phyloP scores from a whole-genome alignment of 2,888 invertebrate species.

The Chaitophorus viminalis region DNA sequence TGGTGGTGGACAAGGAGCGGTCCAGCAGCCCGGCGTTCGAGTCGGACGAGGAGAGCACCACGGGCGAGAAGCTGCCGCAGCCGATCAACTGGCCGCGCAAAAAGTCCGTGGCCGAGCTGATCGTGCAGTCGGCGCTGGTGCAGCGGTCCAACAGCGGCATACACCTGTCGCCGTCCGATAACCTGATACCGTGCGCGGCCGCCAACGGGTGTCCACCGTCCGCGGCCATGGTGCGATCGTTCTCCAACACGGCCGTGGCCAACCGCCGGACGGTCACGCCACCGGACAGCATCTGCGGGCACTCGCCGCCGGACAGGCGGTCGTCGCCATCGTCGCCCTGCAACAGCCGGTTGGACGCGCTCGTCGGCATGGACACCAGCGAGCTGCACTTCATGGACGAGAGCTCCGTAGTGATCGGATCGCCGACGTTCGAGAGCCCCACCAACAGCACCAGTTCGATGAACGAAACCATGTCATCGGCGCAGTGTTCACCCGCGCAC shows the following conservation, averaged over 20 bases:
- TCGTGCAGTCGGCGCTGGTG: constrained; percentile 70
- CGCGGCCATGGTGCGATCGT: constrained; percentile 35
- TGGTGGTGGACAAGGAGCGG: constrained; percentile 71
- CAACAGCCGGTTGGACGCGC: constrained; percentile 76
- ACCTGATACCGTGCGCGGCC: constrained; percentile 38
- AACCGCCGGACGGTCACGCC: neutral
- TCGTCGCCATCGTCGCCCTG: constrained; percentile 65
- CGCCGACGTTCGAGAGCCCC: constrained; percentile 82
- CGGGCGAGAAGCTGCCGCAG: constrained; percentile 65
- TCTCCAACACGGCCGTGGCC: constrained; percentile 41
- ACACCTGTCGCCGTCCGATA: constrained; percentile 56
- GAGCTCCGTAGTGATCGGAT: constrained; percentile 83
- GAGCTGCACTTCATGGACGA: constrained; percentile 92
- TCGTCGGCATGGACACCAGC: constrained; percentile 84
- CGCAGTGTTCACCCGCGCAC: constrained; percentile 73
- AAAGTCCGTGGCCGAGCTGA: constrained; percentile 72
- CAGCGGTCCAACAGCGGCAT: constrained; percentile 62
- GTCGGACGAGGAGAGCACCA: constrained; percentile 83
- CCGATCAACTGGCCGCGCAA: constrained; percentile 64
- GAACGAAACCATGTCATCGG: constrained; percentile 68
- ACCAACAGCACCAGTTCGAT: constrained; percentile 75
- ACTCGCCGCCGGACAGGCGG: neutral
- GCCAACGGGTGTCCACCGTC: neutral
- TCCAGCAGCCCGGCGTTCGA: constrained; percentile 95
- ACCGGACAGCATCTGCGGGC: too few relatives aligned